Conservation (phyloP, 2,113 vertebrate genomes). For the Carettochelys insculpta region DNA sequence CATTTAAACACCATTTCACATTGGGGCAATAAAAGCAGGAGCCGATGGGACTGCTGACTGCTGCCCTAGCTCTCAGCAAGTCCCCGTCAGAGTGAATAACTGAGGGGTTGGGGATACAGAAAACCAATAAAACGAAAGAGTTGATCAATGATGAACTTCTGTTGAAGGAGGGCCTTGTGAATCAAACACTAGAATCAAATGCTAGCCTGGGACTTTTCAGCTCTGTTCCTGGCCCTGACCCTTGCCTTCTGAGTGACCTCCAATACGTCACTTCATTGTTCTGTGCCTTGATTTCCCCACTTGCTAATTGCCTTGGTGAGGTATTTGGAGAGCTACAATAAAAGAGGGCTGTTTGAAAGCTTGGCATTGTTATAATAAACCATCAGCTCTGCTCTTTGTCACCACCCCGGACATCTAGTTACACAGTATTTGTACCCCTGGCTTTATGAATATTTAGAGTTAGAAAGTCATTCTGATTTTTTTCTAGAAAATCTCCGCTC, state of each 20-base stretch:
- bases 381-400: neutral
- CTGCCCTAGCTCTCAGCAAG: neutral
- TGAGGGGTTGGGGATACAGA: neutral
- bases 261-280: neutral
- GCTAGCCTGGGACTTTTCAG: too few relatives aligned
- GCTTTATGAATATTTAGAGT: slow-evolving; percentile 58
- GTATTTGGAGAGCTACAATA: neutral
- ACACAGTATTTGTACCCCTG: neutral
- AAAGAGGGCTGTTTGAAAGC: neutral
- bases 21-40: accelerated
- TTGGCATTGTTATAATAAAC: neutral
- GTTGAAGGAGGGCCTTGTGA: neutral
- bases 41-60: neutral
- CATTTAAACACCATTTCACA: neutral
- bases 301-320: neutral
- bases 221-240: neutral
- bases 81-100: accelerated
- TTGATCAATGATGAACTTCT: neutral
- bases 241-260: neutral
- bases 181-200: neutral
- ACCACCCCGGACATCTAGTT: neutral
- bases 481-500: slow-evolving; percentile 47
- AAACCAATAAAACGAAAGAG: neutral
- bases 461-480: slow-evolving; percentile 43
- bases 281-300: neutral